These are phyloP conservation scores for Sesia apiformis DNA, from an alignment of 2,888 invertebrate genomes.

Conservation along the genomic window DNA sequence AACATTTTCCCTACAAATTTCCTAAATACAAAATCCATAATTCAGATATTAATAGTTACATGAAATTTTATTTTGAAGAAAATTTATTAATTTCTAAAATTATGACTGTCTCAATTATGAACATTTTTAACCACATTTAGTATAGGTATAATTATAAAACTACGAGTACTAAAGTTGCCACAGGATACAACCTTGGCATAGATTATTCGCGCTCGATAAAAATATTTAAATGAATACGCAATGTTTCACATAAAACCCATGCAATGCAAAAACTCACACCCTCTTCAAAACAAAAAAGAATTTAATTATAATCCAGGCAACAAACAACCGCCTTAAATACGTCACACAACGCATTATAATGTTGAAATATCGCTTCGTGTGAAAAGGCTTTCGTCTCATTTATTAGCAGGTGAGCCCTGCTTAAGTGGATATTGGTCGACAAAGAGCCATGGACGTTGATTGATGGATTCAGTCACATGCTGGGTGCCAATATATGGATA, in stretches of 20 bases:
- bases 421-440: slow-evolving; percentile 45
- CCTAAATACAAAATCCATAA: too few relatives aligned
- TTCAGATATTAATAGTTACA: too few relatives aligned
- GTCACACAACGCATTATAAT: not conserved
- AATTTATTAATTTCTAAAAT: too few relatives aligned
- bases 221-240: too few relatives aligned
- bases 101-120: too few relatives aligned
- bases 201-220: too few relatives aligned
- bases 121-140: too few relatives aligned
- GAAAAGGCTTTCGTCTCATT: slow-evolving; percentile 27
- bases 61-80: too few relatives aligned
- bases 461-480: slow-evolving; percentile 32
- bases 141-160: too few relatives aligned
- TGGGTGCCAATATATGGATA: slow-evolving; percentile 20
- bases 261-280: not conserved
- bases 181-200: too few relatives aligned
- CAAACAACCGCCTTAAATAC: not conserved
- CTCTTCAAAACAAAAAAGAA: not conserved
- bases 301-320: not conserved
- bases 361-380: slow-evolving; percentile 3
- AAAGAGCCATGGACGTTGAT: slow-evolving; percentile 43
- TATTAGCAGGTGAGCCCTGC: slow-evolving; percentile 35
- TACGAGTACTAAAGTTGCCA: too few relatives aligned
- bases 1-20: too few relatives aligned
- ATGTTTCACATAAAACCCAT: not conserved